Base-by-base conservation (phyloP, 2,888 invertebrate genomes). In the Monochamus alternatus region DNA sequence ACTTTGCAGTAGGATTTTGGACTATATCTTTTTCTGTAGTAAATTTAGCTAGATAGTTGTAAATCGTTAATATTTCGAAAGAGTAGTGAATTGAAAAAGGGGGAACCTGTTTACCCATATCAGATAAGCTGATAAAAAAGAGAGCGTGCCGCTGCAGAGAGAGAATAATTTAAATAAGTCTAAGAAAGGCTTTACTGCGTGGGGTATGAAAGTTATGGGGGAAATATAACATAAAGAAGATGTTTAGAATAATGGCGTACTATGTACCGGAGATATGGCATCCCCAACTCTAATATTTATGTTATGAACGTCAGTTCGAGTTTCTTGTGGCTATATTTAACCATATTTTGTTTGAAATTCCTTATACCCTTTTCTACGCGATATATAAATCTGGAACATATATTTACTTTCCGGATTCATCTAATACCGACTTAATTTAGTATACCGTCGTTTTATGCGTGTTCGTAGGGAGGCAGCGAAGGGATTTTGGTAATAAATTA, bases 181-280 rank as follows among this genome's bases (percentile, higher is more conserved):
- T n/a, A 22, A 55, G 55, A n/a, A 55, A 55, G 55, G 55, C 55
- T 22, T 47, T 38, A 38, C 14, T 55, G 55, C n/a, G 55, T 22
- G 55, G 14, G 55, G 55, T 5, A 55, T 0, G 55, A 55, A 55
- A 55, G 55, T 55, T 55, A 55, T 55, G n/a, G 55, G 5, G 14
- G 55, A 55, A 55, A 55, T 22, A n/a, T 55, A 55, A 55, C 55
- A 55, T 55, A 55, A 55, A 55, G 52, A 52, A 52, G 55, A 55
- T 55, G 55, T 55, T 55, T 55, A n/a, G 55, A 55, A 55, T 55
- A 55, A 55, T 55, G 55, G n/a, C n/a, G 55, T 55, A 55, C 55
- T 55, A 55, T 55, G 55, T 55, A 55, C 55, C 55, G 55, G 55
- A 14, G 55, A 55, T 55, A 55, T n/a, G 55, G 55, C 55, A 55